Evolutionary conservation across 2,113 vertebrate species (phyloP).

Genomic region (Aegypius monachus): DNA sequence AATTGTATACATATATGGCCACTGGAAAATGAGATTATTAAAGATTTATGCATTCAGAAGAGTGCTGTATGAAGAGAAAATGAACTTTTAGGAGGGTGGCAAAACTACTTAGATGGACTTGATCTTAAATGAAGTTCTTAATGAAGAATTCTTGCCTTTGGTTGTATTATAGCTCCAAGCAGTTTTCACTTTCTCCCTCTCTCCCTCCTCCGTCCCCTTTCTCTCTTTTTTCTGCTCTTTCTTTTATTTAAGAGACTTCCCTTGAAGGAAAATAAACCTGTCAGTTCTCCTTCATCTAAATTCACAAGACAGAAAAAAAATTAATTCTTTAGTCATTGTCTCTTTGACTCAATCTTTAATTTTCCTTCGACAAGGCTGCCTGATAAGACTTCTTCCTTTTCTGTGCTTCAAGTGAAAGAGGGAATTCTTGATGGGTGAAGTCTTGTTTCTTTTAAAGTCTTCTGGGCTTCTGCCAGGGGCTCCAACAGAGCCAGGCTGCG

Average conservation of each 20-base stretch:
- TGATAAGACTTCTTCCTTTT: background rate
- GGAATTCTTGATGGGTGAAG: background rate
- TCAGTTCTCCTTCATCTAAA: background rate
- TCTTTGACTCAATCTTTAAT: background rate
- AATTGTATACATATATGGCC: background rate
- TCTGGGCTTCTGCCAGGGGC: background rate
- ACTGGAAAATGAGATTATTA: background rate
- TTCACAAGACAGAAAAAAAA: background rate
- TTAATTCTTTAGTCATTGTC: background rate
- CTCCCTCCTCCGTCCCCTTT: background rate
- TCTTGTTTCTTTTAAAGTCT: background rate
- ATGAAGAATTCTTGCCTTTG: conserved; percentile 3
- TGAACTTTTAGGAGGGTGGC: background rate
- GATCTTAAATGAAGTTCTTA: background rate
- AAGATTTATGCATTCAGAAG: background rate
- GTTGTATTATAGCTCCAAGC: background rate
- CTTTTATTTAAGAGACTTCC: background rate
- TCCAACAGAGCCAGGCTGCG: background rate
- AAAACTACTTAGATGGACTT: background rate
- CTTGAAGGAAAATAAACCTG: background rate
- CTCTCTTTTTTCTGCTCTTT: background rate
- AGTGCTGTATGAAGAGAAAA: background rate
- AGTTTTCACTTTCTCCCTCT: background rate
- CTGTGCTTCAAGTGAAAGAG: background rate
- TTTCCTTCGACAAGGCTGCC: background rate